Percentiles rank a stretch among this genome's conserved stretches.
phyloP scores from a whole-genome alignment of 2,113 vertebrate species.

The Bos javanicus region DNA sequence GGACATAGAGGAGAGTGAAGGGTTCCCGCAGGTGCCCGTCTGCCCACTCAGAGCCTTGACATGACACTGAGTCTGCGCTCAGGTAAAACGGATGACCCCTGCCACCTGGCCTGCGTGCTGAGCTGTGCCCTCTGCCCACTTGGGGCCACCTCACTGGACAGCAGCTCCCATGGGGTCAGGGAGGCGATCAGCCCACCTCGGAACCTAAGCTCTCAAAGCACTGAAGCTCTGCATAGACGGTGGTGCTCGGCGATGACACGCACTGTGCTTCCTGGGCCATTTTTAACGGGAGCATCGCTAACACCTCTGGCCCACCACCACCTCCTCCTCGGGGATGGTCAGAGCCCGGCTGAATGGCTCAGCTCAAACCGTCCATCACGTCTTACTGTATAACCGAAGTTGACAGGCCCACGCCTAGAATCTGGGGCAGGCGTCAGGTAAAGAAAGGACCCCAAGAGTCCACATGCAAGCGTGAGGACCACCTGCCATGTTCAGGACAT shows the following conservation, averaged over 20 bases:
- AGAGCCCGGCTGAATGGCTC: neutral
- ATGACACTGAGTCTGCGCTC: fast-evolving
- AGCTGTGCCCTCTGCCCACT: fast-evolving
- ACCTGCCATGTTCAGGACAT: neutral
- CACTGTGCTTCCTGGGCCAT: neutral
- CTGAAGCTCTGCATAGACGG: fast-evolving
- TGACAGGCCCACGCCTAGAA: too few species aligned
- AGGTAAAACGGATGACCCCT: neutral
- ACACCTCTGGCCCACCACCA: neutral
- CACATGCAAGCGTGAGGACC: fast-evolving
- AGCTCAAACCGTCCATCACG: fast-evolving
- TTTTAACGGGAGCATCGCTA: fast-evolving
- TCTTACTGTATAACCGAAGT: neutral
- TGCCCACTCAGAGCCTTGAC: neutral
- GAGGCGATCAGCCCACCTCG: neutral
- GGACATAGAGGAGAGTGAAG: neutral
- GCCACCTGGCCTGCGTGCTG: fast-evolving
- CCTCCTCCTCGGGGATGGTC: neutral
- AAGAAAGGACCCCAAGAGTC: neutral
- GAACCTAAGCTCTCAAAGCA: neutral
- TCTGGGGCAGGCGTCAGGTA: neutral
- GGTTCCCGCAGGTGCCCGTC: fast-evolving
- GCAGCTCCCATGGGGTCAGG: fast-evolving
- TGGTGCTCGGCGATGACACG: fast-evolving
- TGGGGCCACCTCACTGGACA: fast-evolving